A percentile compares a stretch with the other conserved stretches of the same genome.
Conservation (phyloP, 2,888 invertebrate species). For the Ctena decussata region DNA sequence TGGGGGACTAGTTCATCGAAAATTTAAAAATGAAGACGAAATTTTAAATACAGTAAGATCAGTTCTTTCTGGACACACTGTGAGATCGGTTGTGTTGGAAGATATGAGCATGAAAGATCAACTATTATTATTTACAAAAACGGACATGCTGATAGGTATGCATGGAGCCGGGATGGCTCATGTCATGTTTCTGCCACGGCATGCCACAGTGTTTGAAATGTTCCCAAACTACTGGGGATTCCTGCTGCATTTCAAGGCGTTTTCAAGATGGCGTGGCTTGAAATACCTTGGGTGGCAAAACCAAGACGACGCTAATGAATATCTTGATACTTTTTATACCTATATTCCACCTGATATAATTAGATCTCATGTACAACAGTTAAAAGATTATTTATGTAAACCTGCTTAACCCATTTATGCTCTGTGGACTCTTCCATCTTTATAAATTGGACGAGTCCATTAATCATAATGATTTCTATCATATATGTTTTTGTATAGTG, state of each 20-base stretch:
- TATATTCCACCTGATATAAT: slow-evolving; percentile 41
- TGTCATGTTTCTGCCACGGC: slow-evolving; percentile 51
- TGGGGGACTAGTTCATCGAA: slow-evolving; percentile 50
- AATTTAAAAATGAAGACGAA: slow-evolving; percentile 57
- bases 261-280: slow-evolving; percentile 54
- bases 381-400: slow-evolving; percentile 28
- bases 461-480: too few relatives aligned
- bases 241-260: slow-evolving; percentile 56
- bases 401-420: too few relatives aligned
- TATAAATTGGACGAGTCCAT: too few relatives aligned
- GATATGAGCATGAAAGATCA: slow-evolving; percentile 54
- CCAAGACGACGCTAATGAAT: slow-evolving; percentile 47
- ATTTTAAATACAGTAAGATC: slow-evolving; percentile 25
- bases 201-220: slow-evolving; percentile 58
- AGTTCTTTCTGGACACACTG: slow-evolving; percentile 18
- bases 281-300: slow-evolving; percentile 63
- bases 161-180: slow-evolving; percentile 64
- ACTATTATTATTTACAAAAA: slow-evolving; percentile 44
- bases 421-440: too few relatives aligned
- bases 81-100: slow-evolving; percentile 45
- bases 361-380: slow-evolving; percentile 14
- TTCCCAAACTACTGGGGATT: slow-evolving; percentile 64
- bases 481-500: too few relatives aligned
- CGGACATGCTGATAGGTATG: slow-evolving; percentile 64
- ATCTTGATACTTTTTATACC: slow-evolving; percentile 45